phyloP scores from a whole-genome alignment of 2,888 invertebrate species.

The Drymonia ruficornis region DNA sequence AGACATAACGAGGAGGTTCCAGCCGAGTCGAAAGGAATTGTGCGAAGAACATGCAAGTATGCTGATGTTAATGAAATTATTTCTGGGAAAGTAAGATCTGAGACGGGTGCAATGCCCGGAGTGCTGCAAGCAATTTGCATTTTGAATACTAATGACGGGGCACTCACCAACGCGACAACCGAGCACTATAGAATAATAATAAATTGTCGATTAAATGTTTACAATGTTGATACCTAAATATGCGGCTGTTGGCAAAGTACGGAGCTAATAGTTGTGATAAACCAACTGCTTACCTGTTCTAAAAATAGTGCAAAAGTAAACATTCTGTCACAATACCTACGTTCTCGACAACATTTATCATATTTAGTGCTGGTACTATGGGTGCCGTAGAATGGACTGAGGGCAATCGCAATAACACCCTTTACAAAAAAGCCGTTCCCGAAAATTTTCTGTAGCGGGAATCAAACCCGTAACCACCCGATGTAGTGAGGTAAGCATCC shows the following conservation, averaged over 20 bases:
- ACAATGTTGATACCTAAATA: slow-evolving; percentile 42
- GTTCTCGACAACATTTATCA: too few relatives aligned
- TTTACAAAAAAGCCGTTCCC: too few relatives aligned
- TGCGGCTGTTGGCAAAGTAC: slow-evolving; percentile 14
- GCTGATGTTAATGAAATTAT: slow-evolving; percentile 82
- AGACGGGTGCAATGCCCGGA: slow-evolving; percentile 76
- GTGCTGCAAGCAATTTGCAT: slow-evolving; percentile 76
- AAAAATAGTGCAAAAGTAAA: too few relatives aligned
- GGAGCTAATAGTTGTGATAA: neutral
- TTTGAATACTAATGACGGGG: slow-evolving; percentile 79
- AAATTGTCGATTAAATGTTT: slow-evolving; percentile 58
- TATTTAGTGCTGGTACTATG: too few relatives aligned
- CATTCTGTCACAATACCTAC: too few relatives aligned
- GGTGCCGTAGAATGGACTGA: too few relatives aligned
- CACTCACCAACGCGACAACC: slow-evolving; percentile 62
- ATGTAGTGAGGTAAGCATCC: too few relatives aligned
- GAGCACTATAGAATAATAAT: slow-evolving; percentile 59
- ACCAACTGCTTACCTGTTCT: neutral
- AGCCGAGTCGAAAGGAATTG: slow-evolving; percentile 63
- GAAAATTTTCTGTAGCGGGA: too few relatives aligned
- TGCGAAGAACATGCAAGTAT: slow-evolving; percentile 63
- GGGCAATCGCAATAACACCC: too few relatives aligned
- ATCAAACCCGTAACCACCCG: too few relatives aligned
- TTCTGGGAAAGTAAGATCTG: slow-evolving; percentile 79
- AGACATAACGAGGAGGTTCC: slow-evolving; percentile 43